Evolutionary conservation across 2,113 vertebrate species (phyloP).

Genomic region (Catharus fuscescens): DNA sequence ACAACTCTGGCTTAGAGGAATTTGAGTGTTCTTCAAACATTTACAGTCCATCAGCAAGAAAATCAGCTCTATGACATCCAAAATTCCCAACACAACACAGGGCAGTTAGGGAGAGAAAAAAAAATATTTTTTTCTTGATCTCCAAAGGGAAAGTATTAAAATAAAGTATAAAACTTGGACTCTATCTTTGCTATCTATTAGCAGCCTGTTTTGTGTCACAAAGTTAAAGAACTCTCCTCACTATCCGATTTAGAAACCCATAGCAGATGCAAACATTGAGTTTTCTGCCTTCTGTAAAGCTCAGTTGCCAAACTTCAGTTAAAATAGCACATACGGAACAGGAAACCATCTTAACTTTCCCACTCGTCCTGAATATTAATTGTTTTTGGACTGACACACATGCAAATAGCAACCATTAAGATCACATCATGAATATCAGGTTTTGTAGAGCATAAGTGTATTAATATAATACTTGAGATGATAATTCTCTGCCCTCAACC

Average conservation of each 20-base stretch:
- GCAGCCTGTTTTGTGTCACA: neutral
- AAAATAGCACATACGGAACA: neutral
- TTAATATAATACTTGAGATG: neutral
- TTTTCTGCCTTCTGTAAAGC: neutral
- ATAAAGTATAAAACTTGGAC: neutral
- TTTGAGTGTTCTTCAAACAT: neutral
- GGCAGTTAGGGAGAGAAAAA: neutral
- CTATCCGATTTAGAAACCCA: neutral
- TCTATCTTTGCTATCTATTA: neutral
- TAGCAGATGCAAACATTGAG: neutral
- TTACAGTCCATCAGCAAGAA: neutral
- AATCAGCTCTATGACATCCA: neutral
- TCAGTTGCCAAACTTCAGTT: neutral
- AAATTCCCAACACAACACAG: neutral
- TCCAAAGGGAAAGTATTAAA: neutral
- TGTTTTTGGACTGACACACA: neutral
- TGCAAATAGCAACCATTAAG: neutral
- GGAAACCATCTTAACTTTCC: neutral
- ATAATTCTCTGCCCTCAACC: neutral
- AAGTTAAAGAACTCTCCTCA: neutral
- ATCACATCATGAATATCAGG: neutral
- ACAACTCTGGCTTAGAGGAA: neutral
- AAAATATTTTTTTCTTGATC: neutral
- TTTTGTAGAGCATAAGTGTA: neutral
- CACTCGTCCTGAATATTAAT: neutral